These are phyloP conservation scores for Leptinotarsa defecta DNA, from an alignment of 1,140 invertebrate species.

Conservation along the genomic window DNA sequence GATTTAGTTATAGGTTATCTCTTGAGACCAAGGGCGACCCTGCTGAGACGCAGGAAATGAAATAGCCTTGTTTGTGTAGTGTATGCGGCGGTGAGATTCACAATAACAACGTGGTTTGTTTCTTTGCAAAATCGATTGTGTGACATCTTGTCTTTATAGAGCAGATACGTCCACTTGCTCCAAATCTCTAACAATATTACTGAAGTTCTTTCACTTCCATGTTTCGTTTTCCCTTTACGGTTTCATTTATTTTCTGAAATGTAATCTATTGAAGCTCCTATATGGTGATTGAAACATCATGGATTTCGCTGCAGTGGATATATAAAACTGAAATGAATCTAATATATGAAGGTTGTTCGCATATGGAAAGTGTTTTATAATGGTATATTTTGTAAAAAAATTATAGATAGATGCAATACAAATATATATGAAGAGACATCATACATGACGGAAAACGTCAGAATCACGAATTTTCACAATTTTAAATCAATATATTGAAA, in stretches of 20 bases:
- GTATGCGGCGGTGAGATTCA: constrained; percentile 16
- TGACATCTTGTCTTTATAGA: constrained; percentile 53
- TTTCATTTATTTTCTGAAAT: constrained; percentile 26
- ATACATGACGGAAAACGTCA: not conserved
- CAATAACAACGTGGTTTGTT: constrained; percentile 27
- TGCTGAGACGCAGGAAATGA: constrained; percentile 21
- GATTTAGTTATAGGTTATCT: constrained; percentile 12
- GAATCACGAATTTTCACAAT: not conserved
- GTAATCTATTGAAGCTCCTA: constrained; percentile 13
- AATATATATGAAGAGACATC: not conserved
- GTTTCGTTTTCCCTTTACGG: constrained; percentile 30
- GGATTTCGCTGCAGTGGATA: constrained; percentile 21
- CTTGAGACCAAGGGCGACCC: constrained; percentile 11
- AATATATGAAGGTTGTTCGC: too few species aligned
- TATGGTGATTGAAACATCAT: constrained; percentile 40
- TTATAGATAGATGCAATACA: too few species aligned
- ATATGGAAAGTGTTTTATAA: too few species aligned
- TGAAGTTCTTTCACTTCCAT: constrained; percentile 40
- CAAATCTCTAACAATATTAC: constrained; percentile 46
- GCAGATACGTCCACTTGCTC: constrained; percentile 42
- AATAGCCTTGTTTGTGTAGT: constrained; percentile 29
- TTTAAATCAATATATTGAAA: too few species aligned
- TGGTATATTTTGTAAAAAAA: too few species aligned
- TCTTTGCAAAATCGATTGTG: constrained; percentile 46
- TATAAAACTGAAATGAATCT: not conserved